Evolutionary conservation across 2,888 invertebrate genomes (phyloP), one percentile per base, ranked within the genome.

Genomic region (Macroteleia sp.): DNA sequence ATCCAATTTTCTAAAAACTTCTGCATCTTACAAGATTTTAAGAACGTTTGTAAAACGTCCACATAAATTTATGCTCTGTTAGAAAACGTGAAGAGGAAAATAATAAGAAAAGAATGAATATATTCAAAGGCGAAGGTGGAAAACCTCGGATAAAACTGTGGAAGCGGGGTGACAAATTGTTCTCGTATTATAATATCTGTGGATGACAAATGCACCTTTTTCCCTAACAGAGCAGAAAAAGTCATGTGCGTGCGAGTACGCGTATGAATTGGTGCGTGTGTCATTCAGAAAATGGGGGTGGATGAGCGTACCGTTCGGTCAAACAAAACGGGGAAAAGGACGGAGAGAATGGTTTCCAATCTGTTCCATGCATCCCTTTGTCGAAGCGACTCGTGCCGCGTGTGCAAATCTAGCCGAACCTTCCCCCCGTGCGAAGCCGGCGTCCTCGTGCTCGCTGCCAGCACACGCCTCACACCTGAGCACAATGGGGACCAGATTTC

Each of bases 381-480:
- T 91, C 83, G 84, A 71, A 79, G 87, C 89, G n/a, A n/a, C n/a
- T 90, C 89, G 90, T 90, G 90, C 88, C 90, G 90, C 91, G 90
- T 90, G 91, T 89, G 91, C 91, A 89, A 91, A 91, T 90, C 89
- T 84, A 83, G 84, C 84, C 83, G 44, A 30, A n/a, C n/a, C n/a
- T n/a, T n/a, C n/a, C 19, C 83, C 80, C 82, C 79, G 74, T 66
- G 61, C 59, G n/a, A n/a, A n/a, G n/a, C n/a, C n/a, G n/a, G n/a
- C n/a, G n/a, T n/a, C n/a, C n/a, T n/a, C n/a, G n/a, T n/a, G n/a
- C n/a, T n/a, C n/a, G n/a, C n/a, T n/a, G n/a, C n/a, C 61, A 66
- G 87, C 89, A 87, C 89, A 88, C 89, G 90, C 88, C 91, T 91
- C 88, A 91, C 91, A 91, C 91, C 91, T 91, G 90, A 91, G 90